A percentile compares a stretch with the other conserved stretches of the same genome.
These are phyloP conservation scores for Sinocyclocheilus rhinocerous DNA, from an alignment of 2,113 vertebrate species.

Conservation along the genomic window DNA sequence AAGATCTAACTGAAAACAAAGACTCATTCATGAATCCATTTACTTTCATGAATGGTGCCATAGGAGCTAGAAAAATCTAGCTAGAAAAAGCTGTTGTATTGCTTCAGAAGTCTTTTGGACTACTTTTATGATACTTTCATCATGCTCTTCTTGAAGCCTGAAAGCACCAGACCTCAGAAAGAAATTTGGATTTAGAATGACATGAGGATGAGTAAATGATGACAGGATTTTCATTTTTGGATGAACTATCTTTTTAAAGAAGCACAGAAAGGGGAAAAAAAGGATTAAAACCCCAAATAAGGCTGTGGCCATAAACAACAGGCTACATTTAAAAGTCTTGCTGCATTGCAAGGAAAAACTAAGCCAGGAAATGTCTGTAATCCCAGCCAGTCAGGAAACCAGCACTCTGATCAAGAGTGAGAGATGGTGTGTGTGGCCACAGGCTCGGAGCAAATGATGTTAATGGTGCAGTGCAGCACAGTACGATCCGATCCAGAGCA, in stretches of 20 bases:
- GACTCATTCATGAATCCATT: background rate
- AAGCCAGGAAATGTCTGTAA: conserved; percentile 40
- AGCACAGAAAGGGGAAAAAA: conserved; percentile 31
- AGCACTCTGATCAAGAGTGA: background rate
- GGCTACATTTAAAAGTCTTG: conserved; percentile 13
- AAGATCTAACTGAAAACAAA: background rate
- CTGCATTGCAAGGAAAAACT: conserved; percentile 40
- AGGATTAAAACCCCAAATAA: conserved; percentile 39
- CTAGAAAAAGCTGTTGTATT: too few species aligned
- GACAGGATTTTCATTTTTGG: too few species aligned
- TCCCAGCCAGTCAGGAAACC: conserved; percentile 40
- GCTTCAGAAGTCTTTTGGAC: background rate
- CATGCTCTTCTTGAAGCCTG: background rate
- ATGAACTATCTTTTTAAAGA: conserved; percentile 4
- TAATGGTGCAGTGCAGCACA: conserved; percentile 45
- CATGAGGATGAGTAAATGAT: too few species aligned
- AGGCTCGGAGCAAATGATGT: background rate
- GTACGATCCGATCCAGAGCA: conserved; percentile 33
- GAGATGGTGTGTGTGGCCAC: conserved; percentile 2
- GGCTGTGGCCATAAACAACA: conserved; percentile 46
- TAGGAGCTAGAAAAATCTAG: too few species aligned
- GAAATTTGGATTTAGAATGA: background rate
- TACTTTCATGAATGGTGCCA: too few species aligned
- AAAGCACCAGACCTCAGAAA: background rate
- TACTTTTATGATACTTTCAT: background rate